Base-by-base conservation (phyloP, 1,140 invertebrate genomes). In the Cylas formicarius region DNA sequence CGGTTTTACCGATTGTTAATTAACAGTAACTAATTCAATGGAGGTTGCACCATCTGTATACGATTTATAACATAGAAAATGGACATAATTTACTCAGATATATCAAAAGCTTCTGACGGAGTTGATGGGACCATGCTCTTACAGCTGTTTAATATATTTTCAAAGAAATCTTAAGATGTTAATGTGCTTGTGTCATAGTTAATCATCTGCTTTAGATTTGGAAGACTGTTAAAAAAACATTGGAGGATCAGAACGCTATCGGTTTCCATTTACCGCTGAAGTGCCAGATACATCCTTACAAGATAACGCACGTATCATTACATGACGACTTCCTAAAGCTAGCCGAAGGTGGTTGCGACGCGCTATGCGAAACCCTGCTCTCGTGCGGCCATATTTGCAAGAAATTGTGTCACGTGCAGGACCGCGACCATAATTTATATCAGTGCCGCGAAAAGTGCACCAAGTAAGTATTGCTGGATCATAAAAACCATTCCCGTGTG, bases 381-480 rank as follows among this genome's bases (percentile, higher is more conserved):
- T 31, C 26, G 1, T 80, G 77, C 56, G 70, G 70, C 3, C 78
- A 81, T 53, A 40, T 38, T 13, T 80, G 78, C 56, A 65, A 66
- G 14, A 66, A 64, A 17, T 40, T 74, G 4, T 77, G 75, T 38
- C 74, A 77, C 46, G 59, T 67, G 3, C 63, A 66, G 22, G 67
- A 74, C 46, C 43, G 58, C 4, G 59, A 68, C 2, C 77, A 81
- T 51, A 17, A 29, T 2, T 17, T 43, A 2, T 62, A 61, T 16
- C 63, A 58, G 44, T 78, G 75, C 48, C 47, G 37, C 29, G 51
- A 63, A 53, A 44, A 61, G 38, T 67, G 72, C 57, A 38, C 19
- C 8, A 70, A 52, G 61, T 62, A 44, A 11, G 18, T 27, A 9
- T 36, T 22, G 4, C n/a, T n/a, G n/a, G n/a, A n/a, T n/a, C n/a